phyloP scores from a whole-genome alignment of 2,797 vertebrate genomes.

The Ctenopoma multispine region DNA sequence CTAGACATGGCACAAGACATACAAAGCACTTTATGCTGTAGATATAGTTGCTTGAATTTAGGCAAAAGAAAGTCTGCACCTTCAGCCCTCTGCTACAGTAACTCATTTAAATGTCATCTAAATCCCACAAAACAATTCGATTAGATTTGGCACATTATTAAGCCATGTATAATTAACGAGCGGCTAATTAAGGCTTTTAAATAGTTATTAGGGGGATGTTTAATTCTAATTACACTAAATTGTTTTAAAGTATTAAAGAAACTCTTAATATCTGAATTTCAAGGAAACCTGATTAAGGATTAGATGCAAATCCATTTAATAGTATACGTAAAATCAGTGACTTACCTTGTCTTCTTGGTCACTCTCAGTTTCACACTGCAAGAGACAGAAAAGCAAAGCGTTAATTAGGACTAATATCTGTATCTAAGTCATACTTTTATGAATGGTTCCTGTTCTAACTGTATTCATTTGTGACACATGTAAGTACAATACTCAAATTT shows the following conservation, averaged over 20 bases:
- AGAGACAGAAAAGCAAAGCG: slow-evolving; percentile 49
- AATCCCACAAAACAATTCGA: slow-evolving; percentile 76
- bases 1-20: not conserved
- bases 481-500: slow-evolving; percentile 12
- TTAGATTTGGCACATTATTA: slow-evolving; percentile 82
- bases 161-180: slow-evolving; percentile 84
- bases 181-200: slow-evolving; percentile 81
- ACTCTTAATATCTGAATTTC: slow-evolving; percentile 69
- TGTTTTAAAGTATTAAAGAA: slow-evolving; percentile 66
- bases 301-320: slow-evolving; percentile 9
- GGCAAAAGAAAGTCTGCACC: slow-evolving; percentile 18
- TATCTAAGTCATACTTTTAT: not conserved
- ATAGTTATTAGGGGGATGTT: slow-evolving; percentile 81
- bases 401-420: slow-evolving; percentile 24
- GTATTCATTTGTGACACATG: slow-evolving; percentile 12
- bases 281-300: slow-evolving; percentile 49
- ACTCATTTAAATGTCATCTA: slow-evolving; percentile 66
- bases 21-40: not conserved
- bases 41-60: not conserved
- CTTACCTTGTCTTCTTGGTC: slow-evolving; percentile 97
- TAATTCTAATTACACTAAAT: slow-evolving; percentile 82
- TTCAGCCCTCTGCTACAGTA: slow-evolving; percentile 40
- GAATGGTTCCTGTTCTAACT: slow-evolving; percentile 1
- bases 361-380: slow-evolving; percentile 94
- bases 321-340: not conserved